Percentiles rank a stretch among this genome's conserved stretches.
phyloP scores from a whole-genome alignment of 2,797 vertebrate genomes.

The Peromyscus nudipes region DNA sequence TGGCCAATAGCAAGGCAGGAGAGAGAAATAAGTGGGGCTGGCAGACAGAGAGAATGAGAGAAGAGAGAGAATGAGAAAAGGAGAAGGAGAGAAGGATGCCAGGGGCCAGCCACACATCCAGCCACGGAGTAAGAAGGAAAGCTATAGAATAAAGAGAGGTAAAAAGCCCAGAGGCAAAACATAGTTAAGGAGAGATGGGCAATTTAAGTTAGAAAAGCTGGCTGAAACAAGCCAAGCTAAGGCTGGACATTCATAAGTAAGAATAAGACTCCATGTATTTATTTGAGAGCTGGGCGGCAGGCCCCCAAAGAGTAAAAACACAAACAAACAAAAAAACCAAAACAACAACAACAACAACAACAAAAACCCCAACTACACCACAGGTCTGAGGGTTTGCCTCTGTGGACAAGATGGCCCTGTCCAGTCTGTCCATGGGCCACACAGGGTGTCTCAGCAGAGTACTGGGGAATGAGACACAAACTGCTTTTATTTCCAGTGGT shows the following conservation, averaged over 20 bases:
- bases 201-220: neutral
- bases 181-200: neutral
- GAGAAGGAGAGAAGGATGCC: neutral
- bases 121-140: neutral
- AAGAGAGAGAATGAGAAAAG: neutral
- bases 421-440: neutral
- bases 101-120: neutral
- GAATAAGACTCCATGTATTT: neutral
- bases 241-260: neutral
- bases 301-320: neutral
- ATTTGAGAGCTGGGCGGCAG: neutral
- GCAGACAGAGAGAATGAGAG: neutral
- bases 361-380: neutral
- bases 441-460: neutral
- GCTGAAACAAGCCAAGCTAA: neutral
- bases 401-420: neutral
- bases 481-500: neutral
- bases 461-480: neutral
- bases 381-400: neutral
- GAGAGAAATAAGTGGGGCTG: neutral
- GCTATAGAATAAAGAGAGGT: neutral
- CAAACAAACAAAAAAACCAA: too few relatives aligned
- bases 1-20: neutral
- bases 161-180: neutral
- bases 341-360: neutral